phyloP scores from a whole-genome alignment of 2,888 invertebrate species.

The Alviniconcha strummeri region DNA sequence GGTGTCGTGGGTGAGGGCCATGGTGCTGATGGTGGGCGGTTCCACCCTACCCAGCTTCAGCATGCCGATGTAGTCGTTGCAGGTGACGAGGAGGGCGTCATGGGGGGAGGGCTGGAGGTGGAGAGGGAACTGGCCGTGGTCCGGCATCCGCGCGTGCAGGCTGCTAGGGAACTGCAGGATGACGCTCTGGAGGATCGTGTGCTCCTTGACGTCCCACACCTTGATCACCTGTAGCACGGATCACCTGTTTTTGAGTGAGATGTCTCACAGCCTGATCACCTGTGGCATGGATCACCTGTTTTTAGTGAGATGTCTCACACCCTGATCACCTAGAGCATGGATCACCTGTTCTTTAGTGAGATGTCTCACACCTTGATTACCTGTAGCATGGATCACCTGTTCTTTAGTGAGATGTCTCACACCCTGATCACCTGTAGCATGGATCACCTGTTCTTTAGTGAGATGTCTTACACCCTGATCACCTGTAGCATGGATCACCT shows the following conservation, averaged over 20 bases:
- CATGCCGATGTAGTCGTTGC: slow-evolving; percentile 70
- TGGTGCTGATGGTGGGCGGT: slow-evolving; percentile 47
- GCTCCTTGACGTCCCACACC: slow-evolving; percentile 72
- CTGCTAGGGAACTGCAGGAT: slow-evolving; percentile 70
- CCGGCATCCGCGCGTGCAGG: slow-evolving; percentile 70
- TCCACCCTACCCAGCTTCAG: slow-evolving; percentile 65
- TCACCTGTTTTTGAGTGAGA: too few relatives aligned
- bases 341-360: too few relatives aligned
- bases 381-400: slow-evolving; percentile 46
- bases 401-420: too few relatives aligned
- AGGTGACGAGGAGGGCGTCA: slow-evolving; percentile 66
- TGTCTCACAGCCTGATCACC: too few relatives aligned
- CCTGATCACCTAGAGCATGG: too few relatives aligned
- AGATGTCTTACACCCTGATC: too few relatives aligned
- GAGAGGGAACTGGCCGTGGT: slow-evolving; percentile 71
- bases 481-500: too few relatives aligned
- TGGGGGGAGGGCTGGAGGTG: slow-evolving; percentile 62
- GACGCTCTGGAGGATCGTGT: slow-evolving; percentile 70
- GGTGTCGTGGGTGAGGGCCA: slow-evolving; percentile 66
- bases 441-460: too few relatives aligned
- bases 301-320: too few relatives aligned
- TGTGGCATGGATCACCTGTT: too few relatives aligned
- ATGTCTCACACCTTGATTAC: slow-evolving; percentile 73
- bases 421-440: too few relatives aligned
- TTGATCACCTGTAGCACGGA: slow-evolving; percentile 65